Evolutionary conservation across 2,797 vertebrate species (phyloP).

Genomic region (Enteromius unitaeniatus): DNA sequence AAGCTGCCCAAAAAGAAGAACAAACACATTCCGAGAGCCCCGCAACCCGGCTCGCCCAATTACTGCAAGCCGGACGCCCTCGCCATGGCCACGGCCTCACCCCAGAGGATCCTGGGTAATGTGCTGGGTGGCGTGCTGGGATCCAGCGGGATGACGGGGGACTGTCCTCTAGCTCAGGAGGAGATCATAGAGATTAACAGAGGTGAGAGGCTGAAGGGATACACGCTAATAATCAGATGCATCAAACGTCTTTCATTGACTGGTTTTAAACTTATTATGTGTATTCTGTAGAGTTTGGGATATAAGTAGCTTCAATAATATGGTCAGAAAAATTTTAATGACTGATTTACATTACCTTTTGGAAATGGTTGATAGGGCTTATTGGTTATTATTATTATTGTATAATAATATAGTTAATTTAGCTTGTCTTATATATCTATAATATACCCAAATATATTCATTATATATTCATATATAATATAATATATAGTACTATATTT

Average conservation of each 20-base stretch:
- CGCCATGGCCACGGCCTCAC: slow-evolving; percentile 97
- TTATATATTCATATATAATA: no score
- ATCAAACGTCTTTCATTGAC: neutral
- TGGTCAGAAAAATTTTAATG: neutral
- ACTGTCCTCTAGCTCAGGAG: slow-evolving; percentile 92
- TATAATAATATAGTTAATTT: neutral
- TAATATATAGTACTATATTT: neutral
- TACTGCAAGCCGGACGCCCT: slow-evolving; percentile 99
- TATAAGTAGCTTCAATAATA: neutral
- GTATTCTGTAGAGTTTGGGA: neutral
- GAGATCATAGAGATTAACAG: slow-evolving; percentile 95
- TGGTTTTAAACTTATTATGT: neutral
- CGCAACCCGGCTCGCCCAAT: slow-evolving; percentile 98
- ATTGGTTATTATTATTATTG: no score
- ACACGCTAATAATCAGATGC: neutral
- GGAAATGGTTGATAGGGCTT: neutral
- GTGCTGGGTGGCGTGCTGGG: slow-evolving; percentile 96
- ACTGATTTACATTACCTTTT: neutral
- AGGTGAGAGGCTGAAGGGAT: slow-evolving; percentile 74
- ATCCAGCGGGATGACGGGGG: slow-evolving; percentile 82
- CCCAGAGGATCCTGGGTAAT: slow-evolving; percentile 88
- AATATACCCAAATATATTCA: no score
- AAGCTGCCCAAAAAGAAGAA: slow-evolving; percentile 99
- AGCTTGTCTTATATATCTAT: no score
- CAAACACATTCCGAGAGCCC: slow-evolving; percentile 97